These are phyloP conservation scores for Luperina nickerlii DNA, from an alignment of 2,888 invertebrate species.

Conservation along the genomic window DNA sequence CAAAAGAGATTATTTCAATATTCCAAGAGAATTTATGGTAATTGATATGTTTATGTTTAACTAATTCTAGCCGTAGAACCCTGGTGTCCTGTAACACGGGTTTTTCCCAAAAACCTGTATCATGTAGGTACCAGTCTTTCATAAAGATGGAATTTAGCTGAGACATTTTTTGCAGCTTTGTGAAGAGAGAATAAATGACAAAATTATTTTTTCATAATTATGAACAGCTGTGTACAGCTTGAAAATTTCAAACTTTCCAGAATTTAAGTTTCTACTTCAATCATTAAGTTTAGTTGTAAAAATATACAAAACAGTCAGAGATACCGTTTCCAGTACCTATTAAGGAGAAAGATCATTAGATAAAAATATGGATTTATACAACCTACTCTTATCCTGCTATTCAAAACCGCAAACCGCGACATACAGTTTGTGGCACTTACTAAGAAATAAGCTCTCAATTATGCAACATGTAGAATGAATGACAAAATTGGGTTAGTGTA, in stretches of 20 bases:
- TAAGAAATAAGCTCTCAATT: constrained; percentile 2
- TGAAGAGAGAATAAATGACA: too few relatives aligned
- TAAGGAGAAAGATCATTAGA: not conserved
- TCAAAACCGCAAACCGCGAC: constrained; percentile 5
- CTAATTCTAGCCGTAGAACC: too few relatives aligned
- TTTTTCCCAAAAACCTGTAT: too few relatives aligned
- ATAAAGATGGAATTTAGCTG: too few relatives aligned
- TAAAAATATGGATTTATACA: not conserved
- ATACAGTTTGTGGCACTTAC: constrained; percentile 19
- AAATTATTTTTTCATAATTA: not conserved
- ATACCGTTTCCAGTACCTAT: not conserved
- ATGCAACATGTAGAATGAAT: constrained; percentile 25
- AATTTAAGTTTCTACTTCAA: too few relatives aligned
- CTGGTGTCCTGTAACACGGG: too few relatives aligned
- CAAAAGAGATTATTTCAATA: not conserved
- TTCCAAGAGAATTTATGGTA: not conserved
- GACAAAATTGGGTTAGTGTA: constrained; percentile 38
- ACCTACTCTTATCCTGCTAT: not conserved
- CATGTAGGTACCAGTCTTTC: too few relatives aligned
- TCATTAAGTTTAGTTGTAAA: not conserved
- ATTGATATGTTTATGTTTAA: not conserved
- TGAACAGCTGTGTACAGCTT: not conserved
- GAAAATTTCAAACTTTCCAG: not conserved
- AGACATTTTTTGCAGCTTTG: too few relatives aligned
- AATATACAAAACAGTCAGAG: not conserved